A percentile compares a stretch with the other conserved stretches of the same genome.
phyloP scores from a whole-genome alignment of 2,113 vertebrate genomes.

The Tor tambroides region DNA sequence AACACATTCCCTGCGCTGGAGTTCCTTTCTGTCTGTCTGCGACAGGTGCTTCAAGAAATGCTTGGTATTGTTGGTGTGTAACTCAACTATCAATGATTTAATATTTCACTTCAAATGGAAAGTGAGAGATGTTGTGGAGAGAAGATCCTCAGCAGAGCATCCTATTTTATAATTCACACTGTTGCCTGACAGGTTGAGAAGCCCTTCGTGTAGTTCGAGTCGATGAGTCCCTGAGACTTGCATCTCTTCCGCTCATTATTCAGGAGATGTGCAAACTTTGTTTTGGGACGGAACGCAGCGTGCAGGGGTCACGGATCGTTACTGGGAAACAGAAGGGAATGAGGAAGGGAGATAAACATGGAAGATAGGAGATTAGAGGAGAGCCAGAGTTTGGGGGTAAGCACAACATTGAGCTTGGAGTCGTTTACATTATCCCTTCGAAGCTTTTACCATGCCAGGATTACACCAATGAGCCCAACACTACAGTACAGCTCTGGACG shows the following conservation, averaged over 20 bases:
- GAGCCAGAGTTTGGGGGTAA: conserved; percentile 24
- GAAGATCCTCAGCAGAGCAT: conserved; percentile 63
- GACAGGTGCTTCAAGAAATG: conserved; percentile 74
- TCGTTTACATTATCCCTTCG: conserved; percentile 72
- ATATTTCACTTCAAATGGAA: conserved; percentile 70
- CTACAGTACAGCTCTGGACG: conserved; percentile 57
- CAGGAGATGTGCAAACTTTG: conserved; percentile 38
- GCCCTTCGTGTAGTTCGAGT: conserved; percentile 27
- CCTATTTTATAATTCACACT: conserved; percentile 75
- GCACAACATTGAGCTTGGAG: conserved; percentile 41
- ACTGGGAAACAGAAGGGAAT: conserved; percentile 2
- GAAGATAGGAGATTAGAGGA: conserved; percentile 69
- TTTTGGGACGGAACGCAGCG: conserved; percentile 3
- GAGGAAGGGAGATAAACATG: conserved; percentile 56
- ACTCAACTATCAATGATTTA: conserved; percentile 79
- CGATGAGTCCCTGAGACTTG: neutral
- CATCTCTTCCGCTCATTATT: conserved; percentile 24
- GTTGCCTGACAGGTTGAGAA: conserved; percentile 65
- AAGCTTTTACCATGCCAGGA: conserved; percentile 73
- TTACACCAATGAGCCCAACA: conserved; percentile 67
- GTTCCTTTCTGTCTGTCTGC: conserved; percentile 61
- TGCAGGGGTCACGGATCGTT: conserved; percentile 22
- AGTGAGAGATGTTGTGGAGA: conserved; percentile 67
- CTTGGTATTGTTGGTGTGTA: conserved; percentile 68
- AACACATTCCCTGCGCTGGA: conserved; percentile 48